phyloP scores from a whole-genome alignment of 2,797 vertebrate species.

The Labeo calbasu region DNA sequence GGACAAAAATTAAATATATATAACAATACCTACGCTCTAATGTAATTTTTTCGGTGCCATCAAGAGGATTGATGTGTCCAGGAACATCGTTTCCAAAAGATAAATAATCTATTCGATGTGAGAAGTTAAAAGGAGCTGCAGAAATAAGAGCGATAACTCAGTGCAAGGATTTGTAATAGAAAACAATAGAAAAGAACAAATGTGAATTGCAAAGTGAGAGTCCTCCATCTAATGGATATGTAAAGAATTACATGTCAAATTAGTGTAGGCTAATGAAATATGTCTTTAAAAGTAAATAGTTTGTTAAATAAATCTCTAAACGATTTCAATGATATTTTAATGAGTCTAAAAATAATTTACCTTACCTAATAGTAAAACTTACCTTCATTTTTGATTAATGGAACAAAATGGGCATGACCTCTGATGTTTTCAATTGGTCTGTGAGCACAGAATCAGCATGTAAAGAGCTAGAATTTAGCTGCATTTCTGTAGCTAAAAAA shows the following conservation, averaged over 20 bases:
- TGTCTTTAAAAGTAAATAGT: not conserved
- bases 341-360: not conserved
- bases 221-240: slow-evolving; percentile 1
- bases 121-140: slow-evolving; percentile 89
- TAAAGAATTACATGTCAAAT: not conserved
- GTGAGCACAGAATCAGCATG: not conserved
- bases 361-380: slow-evolving; percentile 66
- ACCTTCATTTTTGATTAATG: slow-evolving; percentile 92
- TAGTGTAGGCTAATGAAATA: not conserved
- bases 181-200: not conserved
- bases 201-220: not conserved
- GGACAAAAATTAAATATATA: not conserved
- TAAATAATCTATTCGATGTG: slow-evolving; percentile 94
- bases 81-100: slow-evolving; percentile 93
- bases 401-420: slow-evolving; percentile 92
- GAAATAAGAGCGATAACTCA: not conserved
- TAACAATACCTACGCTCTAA: slow-evolving; percentile 78
- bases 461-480: not conserved
- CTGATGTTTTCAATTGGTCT: slow-evolving; percentile 61
- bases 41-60: slow-evolving; percentile 94
- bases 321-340: not conserved
- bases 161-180: not conserved
- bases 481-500: not conserved
- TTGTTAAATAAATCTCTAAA: not conserved
- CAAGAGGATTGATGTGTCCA: slow-evolving; percentile 91